phyloP scores from a whole-genome alignment of 2,797 vertebrate species.

The Pogonophryne albipinna region DNA sequence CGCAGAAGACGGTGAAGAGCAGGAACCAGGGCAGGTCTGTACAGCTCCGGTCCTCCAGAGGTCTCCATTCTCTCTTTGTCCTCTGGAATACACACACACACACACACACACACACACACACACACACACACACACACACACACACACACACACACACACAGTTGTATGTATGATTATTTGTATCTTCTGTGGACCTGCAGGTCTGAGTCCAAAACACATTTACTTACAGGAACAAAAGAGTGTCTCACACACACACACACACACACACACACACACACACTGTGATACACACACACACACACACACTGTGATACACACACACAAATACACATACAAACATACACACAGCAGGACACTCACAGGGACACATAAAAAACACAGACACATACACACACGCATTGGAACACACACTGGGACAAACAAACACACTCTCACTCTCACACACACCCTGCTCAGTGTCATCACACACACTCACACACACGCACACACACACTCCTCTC shows the following conservation, averaged over 20 bases:
- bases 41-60: slow-evolving; percentile 96
- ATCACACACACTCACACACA: background rate
- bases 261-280: too few relatives aligned
- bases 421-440: too few relatives aligned
- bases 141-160: too few relatives aligned
- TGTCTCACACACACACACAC: too few relatives aligned
- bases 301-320: too few relatives aligned
- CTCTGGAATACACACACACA: slow-evolving; percentile 83
- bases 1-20: slow-evolving; percentile 93
- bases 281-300: too few relatives aligned
- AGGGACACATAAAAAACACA: too few relatives aligned
- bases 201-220: too few relatives aligned
- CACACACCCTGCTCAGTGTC: too few relatives aligned
- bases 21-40: slow-evolving; percentile 98
- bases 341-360: slow-evolving; percentile 3
- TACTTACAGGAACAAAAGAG: too few relatives aligned
- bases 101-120: background rate
- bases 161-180: too few relatives aligned
- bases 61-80: slow-evolving; percentile 98
- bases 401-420: background rate
- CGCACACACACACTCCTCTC: slow-evolving; percentile 5
- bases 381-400: slow-evolving; percentile 17
- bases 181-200: too few relatives aligned
- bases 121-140: background rate
- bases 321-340: slow-evolving; percentile 32